Conservation (phyloP, 2,888 invertebrate species). For the Uropetala carovei region DNA sequence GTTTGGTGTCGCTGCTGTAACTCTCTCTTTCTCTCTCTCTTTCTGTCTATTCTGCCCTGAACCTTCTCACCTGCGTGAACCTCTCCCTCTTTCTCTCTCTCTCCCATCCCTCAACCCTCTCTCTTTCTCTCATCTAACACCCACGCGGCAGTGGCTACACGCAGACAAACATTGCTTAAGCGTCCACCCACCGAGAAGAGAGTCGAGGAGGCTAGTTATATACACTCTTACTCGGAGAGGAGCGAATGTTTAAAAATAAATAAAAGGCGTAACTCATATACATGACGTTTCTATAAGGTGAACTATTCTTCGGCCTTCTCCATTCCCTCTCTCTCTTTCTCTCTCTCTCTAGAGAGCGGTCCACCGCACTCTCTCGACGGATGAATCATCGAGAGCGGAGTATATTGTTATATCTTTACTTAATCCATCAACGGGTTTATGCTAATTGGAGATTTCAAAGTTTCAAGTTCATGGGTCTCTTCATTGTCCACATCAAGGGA, state of each 20-base stretch:
- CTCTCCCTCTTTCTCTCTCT: not conserved
- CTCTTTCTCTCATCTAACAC: slow-evolving; percentile 1
- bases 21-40: slow-evolving; percentile 27
- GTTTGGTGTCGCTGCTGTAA: slow-evolving; percentile 45
- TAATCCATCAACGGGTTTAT: not conserved
- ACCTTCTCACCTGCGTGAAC: slow-evolving; percentile 44
- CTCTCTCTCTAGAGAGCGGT: not conserved
- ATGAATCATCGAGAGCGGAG: not conserved
- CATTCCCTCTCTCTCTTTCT: not conserved
- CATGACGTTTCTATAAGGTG: not conserved
- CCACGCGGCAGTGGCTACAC: slow-evolving; percentile 35
- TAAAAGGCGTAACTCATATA: not conserved
- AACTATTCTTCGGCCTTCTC: too few relatives aligned
- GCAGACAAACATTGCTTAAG: slow-evolving; percentile 17
- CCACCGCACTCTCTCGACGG: not conserved
- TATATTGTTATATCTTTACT: not conserved
- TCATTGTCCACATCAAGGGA: not conserved
- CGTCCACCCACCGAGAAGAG: slow-evolving; percentile 37
- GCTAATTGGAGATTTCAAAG: not conserved
- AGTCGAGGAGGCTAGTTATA: not conserved
- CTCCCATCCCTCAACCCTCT: slow-evolving; percentile 14
- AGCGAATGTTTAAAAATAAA: not conserved
- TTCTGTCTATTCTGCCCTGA: slow-evolving; percentile 19
- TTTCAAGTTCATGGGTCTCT: not conserved
- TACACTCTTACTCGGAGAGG: not conserved